These are phyloP conservation scores for Micronycteris hirsuta DNA, from an alignment of 2,113 vertebrate genomes.

Conservation along the genomic window DNA sequence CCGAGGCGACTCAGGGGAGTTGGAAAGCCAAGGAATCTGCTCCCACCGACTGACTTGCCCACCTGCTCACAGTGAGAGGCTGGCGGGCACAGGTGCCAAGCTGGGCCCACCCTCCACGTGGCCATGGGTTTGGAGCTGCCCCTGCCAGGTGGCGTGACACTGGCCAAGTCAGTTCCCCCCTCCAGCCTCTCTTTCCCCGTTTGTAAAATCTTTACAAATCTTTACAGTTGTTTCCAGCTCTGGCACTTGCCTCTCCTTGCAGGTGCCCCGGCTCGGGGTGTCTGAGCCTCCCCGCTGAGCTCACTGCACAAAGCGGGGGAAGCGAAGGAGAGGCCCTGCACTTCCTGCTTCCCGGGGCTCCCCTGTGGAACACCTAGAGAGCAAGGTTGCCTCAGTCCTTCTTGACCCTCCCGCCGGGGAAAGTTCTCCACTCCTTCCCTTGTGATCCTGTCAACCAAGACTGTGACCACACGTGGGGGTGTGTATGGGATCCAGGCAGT, in stretches of 20 bases:
- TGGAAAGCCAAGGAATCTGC: neutral
- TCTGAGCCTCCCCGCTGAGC: neutral
- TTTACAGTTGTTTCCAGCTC: neutral
- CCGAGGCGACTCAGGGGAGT: neutral
- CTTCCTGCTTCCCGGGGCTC: neutral
- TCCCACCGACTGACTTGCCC: neutral
- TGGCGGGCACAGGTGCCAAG: neutral
- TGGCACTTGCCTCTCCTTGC: neutral
- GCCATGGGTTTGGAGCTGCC: neutral
- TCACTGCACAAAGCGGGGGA: neutral
- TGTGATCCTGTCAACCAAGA: neutral
- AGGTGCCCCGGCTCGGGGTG: neutral
- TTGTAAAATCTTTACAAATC: neutral
- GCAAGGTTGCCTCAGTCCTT: neutral
- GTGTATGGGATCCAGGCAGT: neutral
- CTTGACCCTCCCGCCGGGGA: neutral
- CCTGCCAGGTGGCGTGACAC: neutral
- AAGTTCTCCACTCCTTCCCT: constrained; percentile 56
- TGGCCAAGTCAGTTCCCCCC: neutral
- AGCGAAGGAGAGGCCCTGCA: too few relatives aligned
- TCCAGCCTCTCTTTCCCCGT: neutral
- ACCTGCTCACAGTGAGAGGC: neutral
- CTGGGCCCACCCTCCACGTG: neutral
- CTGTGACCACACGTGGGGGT: neutral
- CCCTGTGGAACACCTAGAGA: neutral